Conservation (phyloP, 2,888 invertebrate species). For the Caprella mutica region DNA sequence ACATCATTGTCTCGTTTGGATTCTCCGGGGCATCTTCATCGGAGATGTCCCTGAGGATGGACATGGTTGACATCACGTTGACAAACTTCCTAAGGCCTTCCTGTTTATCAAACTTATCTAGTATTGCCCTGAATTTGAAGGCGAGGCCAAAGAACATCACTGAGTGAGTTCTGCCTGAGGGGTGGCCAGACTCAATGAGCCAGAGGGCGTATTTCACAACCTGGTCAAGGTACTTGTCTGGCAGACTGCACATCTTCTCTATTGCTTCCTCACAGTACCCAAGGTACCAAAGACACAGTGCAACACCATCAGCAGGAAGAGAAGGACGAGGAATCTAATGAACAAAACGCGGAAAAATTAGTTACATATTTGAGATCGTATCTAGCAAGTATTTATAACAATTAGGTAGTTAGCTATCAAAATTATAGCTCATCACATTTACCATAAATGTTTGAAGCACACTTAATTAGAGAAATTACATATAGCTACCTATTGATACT, state of each 20-base stretch:
- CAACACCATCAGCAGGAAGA: constrained; percentile 89
- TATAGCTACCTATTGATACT: too few species aligned
- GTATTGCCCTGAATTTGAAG: constrained; percentile 77
- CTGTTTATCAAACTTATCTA: constrained; percentile 87
- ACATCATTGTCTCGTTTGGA: constrained; percentile 26
- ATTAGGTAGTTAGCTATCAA: too few species aligned
- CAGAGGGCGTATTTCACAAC: constrained; percentile 71
- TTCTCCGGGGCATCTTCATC: constrained; percentile 25
- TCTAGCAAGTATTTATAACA: too few species aligned
- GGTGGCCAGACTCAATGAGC: constrained; percentile 90
- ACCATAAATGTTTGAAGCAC: too few species aligned
- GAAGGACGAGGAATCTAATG: constrained; percentile 87
- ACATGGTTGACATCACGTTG: constrained; percentile 83
- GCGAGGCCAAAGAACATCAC: constrained; percentile 95
- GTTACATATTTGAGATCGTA: too few species aligned
- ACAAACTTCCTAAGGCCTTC: constrained; percentile 87
- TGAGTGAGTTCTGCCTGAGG: constrained; percentile 94
- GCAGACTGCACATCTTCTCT: constrained; percentile 83
- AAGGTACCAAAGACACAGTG: constrained; percentile 89
- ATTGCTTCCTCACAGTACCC: constrained; percentile 96
- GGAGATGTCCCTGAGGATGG: constrained; percentile 49
- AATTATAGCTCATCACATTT: too few species aligned
- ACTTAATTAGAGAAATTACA: too few species aligned
- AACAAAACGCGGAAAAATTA: too few species aligned
- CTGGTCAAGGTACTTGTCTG: constrained; percentile 61